These are phyloP conservation scores for Spisula subtruncata DNA, from an alignment of 2,888 invertebrate species.

Conservation along the genomic window DNA sequence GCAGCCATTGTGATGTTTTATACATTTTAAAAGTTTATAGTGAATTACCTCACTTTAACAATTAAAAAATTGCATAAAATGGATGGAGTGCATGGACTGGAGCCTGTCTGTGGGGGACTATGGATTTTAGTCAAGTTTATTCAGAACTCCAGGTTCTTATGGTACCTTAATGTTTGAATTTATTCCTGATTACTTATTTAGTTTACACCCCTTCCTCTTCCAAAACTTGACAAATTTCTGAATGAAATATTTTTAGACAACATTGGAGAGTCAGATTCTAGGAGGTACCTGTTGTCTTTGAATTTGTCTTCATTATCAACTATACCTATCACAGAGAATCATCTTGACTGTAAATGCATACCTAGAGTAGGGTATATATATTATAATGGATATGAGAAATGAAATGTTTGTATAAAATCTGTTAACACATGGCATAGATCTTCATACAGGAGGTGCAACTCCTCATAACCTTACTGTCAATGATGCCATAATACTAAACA, in stretches of 20 bases:
- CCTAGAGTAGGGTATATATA: too few species aligned
- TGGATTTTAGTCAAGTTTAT: not conserved
- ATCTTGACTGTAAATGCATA: not conserved
- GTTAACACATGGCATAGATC: slow-evolving; percentile 45
- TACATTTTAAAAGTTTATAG: not conserved
- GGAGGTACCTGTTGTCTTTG: slow-evolving; percentile 2
- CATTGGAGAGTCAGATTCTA: not conserved
- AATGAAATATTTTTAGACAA: not conserved
- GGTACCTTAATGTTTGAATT: not conserved
- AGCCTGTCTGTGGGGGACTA: not conserved
- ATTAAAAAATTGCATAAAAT: not conserved
- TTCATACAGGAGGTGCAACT: too few species aligned
- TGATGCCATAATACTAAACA: slow-evolving; percentile 38
- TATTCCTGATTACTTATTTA: not conserved
- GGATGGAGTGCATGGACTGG: not conserved
- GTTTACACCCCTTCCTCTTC: not conserved
- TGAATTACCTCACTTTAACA: slow-evolving; percentile 3
- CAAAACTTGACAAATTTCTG: not conserved
- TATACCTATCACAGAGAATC: not conserved
- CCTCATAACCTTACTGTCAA: slow-evolving; percentile 21
- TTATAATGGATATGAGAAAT: not conserved
- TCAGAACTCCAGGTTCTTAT: too few species aligned
- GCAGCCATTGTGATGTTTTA: too few species aligned
- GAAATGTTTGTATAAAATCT: slow-evolving; percentile 15
- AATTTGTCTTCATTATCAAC: not conserved